Percentiles rank a stretch among this genome's conserved stretches.
These are phyloP conservation scores for Gymnarchus niloticus DNA, from an alignment of 2,113 vertebrate genomes.

Conservation along the genomic window DNA sequence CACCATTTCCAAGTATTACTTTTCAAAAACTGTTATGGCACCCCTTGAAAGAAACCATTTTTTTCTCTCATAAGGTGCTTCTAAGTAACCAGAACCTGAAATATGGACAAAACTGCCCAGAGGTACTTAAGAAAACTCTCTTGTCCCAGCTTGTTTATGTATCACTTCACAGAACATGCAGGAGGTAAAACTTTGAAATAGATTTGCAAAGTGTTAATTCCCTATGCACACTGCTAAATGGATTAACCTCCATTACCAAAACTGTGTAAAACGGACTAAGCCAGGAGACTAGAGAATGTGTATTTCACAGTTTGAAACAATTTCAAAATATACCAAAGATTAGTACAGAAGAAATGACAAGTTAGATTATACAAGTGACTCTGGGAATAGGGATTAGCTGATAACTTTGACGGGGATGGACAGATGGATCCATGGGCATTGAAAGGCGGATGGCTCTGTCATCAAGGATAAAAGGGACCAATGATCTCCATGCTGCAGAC, in stretches of 20 bases:
- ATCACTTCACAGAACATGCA: neutral
- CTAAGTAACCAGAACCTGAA: slow-evolving; percentile 5
- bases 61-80: neutral
- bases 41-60: neutral
- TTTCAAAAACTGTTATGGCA: neutral
- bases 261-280: neutral
- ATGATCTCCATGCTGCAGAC: neutral
- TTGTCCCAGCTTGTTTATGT: neutral
- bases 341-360: neutral
- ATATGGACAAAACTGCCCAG: neutral
- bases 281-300: neutral
- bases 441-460: neutral
- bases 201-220: neutral
- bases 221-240: neutral
- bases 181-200: neutral
- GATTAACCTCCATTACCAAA: neutral
- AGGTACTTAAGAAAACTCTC: neutral
- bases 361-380: neutral
- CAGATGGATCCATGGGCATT: neutral
- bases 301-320: slow-evolving; percentile 19
- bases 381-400: neutral
- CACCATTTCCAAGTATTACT: neutral
- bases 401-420: neutral
- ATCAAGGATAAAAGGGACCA: neutral
- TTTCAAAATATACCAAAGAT: slow-evolving; percentile 7